Evolutionary conservation across 1,140 invertebrate species (phyloP).

Genomic region (Neotoxoptera formosana): DNA sequence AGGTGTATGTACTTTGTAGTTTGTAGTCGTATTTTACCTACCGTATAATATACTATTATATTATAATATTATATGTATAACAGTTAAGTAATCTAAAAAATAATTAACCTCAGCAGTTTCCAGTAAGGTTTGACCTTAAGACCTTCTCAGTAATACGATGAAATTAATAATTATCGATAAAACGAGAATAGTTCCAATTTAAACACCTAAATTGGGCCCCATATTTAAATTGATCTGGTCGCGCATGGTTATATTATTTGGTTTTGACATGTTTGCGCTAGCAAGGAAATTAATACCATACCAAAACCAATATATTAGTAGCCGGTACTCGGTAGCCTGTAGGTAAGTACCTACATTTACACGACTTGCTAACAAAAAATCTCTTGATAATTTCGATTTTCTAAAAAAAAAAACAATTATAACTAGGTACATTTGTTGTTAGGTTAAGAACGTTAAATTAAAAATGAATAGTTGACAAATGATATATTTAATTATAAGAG

Average conservation of each 20-base stretch:
- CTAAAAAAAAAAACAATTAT: background rate
- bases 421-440: background rate
- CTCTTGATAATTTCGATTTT: background rate
- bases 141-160: background rate
- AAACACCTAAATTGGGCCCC: conserved; percentile 24
- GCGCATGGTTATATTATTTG: background rate
- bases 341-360: background rate
- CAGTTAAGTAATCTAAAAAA: conserved; percentile 20
- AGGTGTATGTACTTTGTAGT: background rate
- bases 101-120: background rate
- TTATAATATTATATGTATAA: background rate
- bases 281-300: background rate
- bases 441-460: background rate
- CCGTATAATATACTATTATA: no score
- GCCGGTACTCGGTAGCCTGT: background rate
- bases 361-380: background rate
- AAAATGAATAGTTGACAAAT: background rate
- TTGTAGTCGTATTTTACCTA: background rate
- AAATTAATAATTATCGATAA: conserved; percentile 27
- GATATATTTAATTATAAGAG: background rate
- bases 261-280: background rate
- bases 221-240: conserved; percentile 21
- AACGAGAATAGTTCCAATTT: conserved; percentile 4
- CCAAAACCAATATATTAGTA: background rate
- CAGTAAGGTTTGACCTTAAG: conserved; percentile 19